Evolutionary conservation across 2,113 vertebrate species (phyloP).

Genomic region (Pimephales promelas): DNA sequence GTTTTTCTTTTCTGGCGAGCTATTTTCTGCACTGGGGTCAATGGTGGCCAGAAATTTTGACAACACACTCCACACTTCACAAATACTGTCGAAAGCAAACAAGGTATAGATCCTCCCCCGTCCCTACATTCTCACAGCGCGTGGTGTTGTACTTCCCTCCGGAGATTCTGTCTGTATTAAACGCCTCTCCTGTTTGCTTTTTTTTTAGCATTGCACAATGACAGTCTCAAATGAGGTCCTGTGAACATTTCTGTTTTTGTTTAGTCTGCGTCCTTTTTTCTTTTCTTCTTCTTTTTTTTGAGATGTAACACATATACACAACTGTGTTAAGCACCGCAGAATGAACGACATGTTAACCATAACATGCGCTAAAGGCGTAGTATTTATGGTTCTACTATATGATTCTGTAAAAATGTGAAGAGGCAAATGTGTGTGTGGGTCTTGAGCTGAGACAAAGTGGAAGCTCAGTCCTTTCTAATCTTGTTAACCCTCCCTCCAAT

Average conservation of each 20-base stretch:
- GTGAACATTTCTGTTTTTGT: conserved; percentile 32
- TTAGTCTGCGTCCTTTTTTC: neutral
- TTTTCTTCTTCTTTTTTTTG: neutral
- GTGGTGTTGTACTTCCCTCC: conserved; percentile 39
- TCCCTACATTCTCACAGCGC: neutral
- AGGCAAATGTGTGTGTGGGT: conserved; percentile 5
- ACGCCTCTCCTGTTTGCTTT: conserved; percentile 41
- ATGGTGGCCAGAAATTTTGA: conserved; percentile 40
- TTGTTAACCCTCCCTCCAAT: conserved; percentile 49
- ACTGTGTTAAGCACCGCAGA: neutral
- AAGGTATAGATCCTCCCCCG: neutral
- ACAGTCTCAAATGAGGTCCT: conserved; percentile 2
- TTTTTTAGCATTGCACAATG: neutral
- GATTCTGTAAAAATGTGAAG: neutral
- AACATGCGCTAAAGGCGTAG: neutral
- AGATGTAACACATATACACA: neutral
- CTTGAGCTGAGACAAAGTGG: conserved; percentile 15
- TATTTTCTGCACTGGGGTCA: conserved; percentile 58
- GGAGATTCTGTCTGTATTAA: conserved; percentile 35
- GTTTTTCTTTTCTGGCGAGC: conserved; percentile 43
- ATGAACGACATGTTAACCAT: neutral
- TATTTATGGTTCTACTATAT: neutral
- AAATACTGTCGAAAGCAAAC: conserved; percentile 48
- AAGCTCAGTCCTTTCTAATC: conserved; percentile 41
- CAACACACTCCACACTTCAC: conserved; percentile 47